A percentile compares a stretch with the other conserved stretches of the same genome.
phyloP scores from a whole-genome alignment of 2,113 vertebrate genomes.

The Pipra filicauda region DNA sequence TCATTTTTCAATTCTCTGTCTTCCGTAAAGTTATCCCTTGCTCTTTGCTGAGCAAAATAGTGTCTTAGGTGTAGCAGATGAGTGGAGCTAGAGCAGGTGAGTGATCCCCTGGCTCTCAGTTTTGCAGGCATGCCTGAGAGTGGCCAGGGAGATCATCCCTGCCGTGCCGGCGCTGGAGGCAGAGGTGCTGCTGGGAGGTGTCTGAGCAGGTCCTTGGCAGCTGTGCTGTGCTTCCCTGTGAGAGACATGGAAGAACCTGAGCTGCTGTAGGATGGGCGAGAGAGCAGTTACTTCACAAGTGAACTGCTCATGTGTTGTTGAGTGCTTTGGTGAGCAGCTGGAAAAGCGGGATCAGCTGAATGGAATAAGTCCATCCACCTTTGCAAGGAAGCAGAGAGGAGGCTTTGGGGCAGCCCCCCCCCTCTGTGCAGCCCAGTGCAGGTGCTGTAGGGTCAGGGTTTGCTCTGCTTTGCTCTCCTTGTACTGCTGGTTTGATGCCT shows the following conservation, averaged over 20 bases:
- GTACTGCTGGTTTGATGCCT: background rate
- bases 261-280: background rate
- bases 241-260: background rate
- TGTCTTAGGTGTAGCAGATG: background rate
- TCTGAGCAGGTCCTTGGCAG: background rate
- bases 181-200: background rate
- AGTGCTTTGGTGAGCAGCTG: background rate
- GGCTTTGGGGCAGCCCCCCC: background rate
- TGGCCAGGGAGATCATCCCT: background rate
- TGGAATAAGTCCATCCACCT: background rate
- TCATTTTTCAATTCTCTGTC: background rate
- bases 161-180: background rate
- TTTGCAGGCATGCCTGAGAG: background rate
- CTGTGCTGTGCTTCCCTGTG: background rate
- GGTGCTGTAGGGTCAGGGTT: background rate
- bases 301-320: background rate
- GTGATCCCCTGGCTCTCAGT: background rate
- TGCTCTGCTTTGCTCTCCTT: background rate
- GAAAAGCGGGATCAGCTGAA: background rate
- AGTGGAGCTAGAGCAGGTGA: background rate
- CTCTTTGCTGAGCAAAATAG: background rate
- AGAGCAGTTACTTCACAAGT: background rate
- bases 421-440: background rate
- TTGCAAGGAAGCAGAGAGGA: background rate
- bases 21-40: background rate